Evolutionary conservation across 2,797 vertebrate genomes (phyloP), one percentile per base, ranked within the genome.

Genomic region (Phaenicophaeus curvirostris): DNA sequence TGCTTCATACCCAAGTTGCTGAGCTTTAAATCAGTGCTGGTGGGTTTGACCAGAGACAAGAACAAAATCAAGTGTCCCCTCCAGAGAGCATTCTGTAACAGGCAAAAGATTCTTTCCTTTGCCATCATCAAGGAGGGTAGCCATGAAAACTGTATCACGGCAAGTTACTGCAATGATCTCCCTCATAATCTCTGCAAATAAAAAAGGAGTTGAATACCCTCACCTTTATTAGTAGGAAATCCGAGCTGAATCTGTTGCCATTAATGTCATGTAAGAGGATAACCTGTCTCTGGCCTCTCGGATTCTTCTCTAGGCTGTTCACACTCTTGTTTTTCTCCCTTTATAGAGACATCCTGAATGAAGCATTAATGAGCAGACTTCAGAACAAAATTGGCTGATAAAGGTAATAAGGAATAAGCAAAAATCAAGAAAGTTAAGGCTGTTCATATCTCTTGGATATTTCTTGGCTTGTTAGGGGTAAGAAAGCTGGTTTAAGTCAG

Each of bases 221-320:
- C n/a, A 97, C 94, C 92, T 97, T 97, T 80, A 53, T 87, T 57
- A 85, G 69, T 54, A 96, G 62, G 39, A 94, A 95, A 92, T 85
- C 95, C 63, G 61, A 96, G 72, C 10, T 93, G 88, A 88, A 97
- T 93, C 27, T 97, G 90, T 85, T 96, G 89, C n/a, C 31, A 31
- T 88, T 95, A 31, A 74, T 1, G 8, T 94, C 80, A 82, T 28
- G 13, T 66, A 92, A 61, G 59, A 95, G 41, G 81, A 92, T 73
- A 96, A 85, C 69, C 55, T 94, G 44, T 59, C 63, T 85, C 63
- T 84, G 78, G n/a, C 66, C 23, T 78, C 87, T 76, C 68, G 69
- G 69, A 21, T 85, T 96, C 85, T 94, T 95, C 84, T 97, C 93
- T 74, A 96, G 65, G 75, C 78, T 87, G 7, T 68, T 95, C 90